These are phyloP conservation scores for Sicus ferrugineus DNA, from an alignment of 2,888 invertebrate genomes.

Conservation along the genomic window DNA sequence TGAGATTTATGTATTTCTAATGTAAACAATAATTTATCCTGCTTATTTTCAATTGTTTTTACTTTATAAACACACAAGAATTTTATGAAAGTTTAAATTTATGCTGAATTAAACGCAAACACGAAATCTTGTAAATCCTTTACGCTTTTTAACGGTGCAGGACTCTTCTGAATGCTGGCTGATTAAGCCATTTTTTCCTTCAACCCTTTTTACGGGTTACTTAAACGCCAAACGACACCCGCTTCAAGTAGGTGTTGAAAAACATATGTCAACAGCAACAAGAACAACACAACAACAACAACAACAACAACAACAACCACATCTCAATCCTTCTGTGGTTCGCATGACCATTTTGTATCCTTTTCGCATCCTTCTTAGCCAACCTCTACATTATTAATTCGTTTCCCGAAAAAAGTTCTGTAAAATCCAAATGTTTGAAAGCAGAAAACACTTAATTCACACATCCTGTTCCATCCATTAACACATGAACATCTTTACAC, in stretches of 20 bases:
- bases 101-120: no score
- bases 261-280: slow-evolving; percentile 2
- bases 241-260: neutral
- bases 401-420: neutral
- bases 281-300: slow-evolving; percentile 6
- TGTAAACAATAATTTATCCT: no score
- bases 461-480: slow-evolving; percentile 11
- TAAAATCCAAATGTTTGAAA: slow-evolving; percentile 3
- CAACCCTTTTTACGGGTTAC: no score
- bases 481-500: neutral
- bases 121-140: no score
- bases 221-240: neutral
- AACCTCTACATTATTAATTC: neutral
- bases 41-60: no score
- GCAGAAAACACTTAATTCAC: slow-evolving; percentile 15
- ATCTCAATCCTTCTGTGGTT: no score
- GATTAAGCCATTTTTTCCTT: no score
- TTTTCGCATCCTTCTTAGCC: neutral
- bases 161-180: no score
- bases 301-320: slow-evolving; percentile 11
- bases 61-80: no score
- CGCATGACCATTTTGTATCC: neutral
- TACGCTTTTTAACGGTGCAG: no score
- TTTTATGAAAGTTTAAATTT: no score
- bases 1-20: no score